Conservation (phyloP, 2,888 invertebrate genomes). For the Microctonus hyperodae region DNA sequence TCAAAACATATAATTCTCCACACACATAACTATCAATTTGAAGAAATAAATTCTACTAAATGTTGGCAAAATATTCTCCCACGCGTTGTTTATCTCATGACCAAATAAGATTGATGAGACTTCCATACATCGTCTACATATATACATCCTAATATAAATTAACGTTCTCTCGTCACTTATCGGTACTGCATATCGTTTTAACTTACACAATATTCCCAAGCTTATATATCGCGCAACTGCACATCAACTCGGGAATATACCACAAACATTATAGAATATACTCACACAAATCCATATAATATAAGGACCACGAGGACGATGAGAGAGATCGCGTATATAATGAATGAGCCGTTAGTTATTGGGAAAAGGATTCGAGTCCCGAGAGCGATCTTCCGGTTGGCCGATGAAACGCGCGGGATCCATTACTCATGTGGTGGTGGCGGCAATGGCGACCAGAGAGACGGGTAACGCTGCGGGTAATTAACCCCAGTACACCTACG, state of each 20-base stretch:
- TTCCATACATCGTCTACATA: not conserved
- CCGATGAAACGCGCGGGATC: slow-evolving; percentile 41
- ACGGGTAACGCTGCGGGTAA: slow-evolving; percentile 37
- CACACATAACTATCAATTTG: no score
- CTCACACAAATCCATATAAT: not conserved
- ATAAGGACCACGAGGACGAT: slow-evolving; percentile 11
- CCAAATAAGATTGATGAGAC: not conserved
- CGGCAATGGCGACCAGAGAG: slow-evolving; percentile 11
- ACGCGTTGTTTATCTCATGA: not conserved
- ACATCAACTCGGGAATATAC: not conserved
- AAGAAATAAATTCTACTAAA: not conserved
- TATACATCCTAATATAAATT: not conserved
- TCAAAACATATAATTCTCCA: no score
- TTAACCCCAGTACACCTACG: slow-evolving; percentile 40
- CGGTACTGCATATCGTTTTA: not conserved
- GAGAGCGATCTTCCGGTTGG: slow-evolving; percentile 33
- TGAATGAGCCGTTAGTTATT: slow-evolving; percentile 31
- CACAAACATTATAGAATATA: no score
- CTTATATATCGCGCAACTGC: not conserved
- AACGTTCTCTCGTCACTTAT: not conserved
- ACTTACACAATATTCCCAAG: not conserved
- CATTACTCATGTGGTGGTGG: slow-evolving; percentile 36
- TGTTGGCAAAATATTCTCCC: not conserved
- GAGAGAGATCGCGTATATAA: slow-evolving; percentile 16
- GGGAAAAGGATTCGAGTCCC: slow-evolving; percentile 32